These are phyloP conservation scores for Eupeodes corollae DNA, from an alignment of 1,140 invertebrate species.

Conservation along the genomic window DNA sequence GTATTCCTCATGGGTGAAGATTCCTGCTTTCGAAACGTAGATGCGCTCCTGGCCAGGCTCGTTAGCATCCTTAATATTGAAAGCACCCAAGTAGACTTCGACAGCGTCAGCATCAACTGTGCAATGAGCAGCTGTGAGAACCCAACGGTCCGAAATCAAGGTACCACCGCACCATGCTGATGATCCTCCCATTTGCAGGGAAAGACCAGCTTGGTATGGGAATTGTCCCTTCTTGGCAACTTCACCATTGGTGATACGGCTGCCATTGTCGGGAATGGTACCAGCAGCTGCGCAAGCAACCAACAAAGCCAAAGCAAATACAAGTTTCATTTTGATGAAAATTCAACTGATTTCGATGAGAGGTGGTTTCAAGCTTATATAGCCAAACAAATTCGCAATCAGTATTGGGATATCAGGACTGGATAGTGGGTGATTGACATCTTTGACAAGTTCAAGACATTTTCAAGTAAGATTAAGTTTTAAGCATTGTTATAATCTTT, in stretches of 20 bases:
- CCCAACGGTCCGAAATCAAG: conserved; percentile 42
- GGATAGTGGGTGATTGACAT: too few species aligned
- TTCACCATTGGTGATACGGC: conserved; percentile 31
- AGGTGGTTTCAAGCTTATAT: background rate
- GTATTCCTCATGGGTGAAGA: conserved; percentile 38
- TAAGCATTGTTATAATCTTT: too few species aligned
- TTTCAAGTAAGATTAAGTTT: too few species aligned
- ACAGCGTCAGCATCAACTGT: conserved; percentile 24
- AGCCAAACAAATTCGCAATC: background rate
- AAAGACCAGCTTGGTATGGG: conserved; percentile 34
- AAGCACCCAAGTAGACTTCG: background rate
- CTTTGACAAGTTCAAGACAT: too few species aligned
- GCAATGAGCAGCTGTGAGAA: conserved; percentile 49
- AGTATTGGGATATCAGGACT: too few species aligned
- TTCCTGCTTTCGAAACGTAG: conserved; percentile 10
- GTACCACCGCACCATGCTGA: conserved; percentile 42
- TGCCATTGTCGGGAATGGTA: conserved; percentile 9
- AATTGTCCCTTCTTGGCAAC: conserved; percentile 27
- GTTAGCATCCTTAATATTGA: background rate
- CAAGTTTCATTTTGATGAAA: conserved; percentile 25
- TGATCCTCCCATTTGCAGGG: conserved; percentile 15
- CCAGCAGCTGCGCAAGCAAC: conserved; percentile 17
- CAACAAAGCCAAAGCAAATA: conserved; percentile 26
- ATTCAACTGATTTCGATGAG: conserved; percentile 2
- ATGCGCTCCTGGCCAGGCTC: background rate